Base-by-base conservation (phyloP, 2,113 vertebrate species). In the Ciconia stormi region DNA sequence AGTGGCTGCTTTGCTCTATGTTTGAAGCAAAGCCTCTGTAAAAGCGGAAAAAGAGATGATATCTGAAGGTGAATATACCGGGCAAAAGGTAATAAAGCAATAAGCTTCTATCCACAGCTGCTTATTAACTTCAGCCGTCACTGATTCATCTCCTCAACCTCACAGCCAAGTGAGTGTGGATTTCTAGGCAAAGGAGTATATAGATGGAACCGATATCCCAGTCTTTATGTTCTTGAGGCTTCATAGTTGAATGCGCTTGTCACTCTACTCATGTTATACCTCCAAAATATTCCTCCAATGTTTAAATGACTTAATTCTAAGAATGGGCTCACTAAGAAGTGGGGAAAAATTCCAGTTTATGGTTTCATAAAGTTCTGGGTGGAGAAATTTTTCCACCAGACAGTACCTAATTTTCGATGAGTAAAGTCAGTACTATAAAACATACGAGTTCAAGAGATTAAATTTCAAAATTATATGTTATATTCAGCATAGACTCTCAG, bases 391-490 rank as follows among this genome's bases (percentile, higher is more conserved):
- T 93, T n/a, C 58, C 16, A 53, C 53, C 21, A 81, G 87, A 82
- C n/a, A 79, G 62, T 85, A 74, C 78, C 30, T 95, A 91, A 91
- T 97, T 97, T 97, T 95, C 59, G 82, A 32, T n/a, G 52, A 78
- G 36, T 91, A 97, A 97, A 95, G 29, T 76, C 44, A 46, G 26
- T 85, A 84, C 96, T 92, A 85, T 81, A 65, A 84, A 90, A 79
- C 65, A 82, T 29, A 16, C 0, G 4, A 82, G 32, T 95, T 94
- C 66, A 87, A 93, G 52, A 95, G 50, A 87, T 88, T 94, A 95
- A 82, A 93, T 89, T 94, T 91, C 85, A 96, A 96, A 94, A 96
- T 90, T 95, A 85, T 34, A 94, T 58, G 40, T 87, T 96, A 58
- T 87, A 56, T 62, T 74, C 44, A 91, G 23, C 44, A 89, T 46